A percentile compares a stretch with the other conserved stretches of the same genome.
phyloP scores from a whole-genome alignment of 2,797 vertebrate genomes.

The Spea hammondii region DNA sequence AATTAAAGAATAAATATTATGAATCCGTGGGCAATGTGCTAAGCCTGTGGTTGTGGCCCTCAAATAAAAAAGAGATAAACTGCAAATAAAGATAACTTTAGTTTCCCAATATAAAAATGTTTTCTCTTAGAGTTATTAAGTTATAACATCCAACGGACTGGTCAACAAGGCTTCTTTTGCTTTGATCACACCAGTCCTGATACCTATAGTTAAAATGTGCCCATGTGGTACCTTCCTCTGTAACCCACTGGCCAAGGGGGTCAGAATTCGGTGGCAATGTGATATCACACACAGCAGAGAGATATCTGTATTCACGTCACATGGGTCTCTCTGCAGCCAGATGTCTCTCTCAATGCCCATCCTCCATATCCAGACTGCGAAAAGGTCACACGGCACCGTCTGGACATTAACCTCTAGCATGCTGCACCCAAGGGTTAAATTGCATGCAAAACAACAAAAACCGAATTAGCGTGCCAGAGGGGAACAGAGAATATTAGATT shows the following conservation, averaged over 20 bases:
- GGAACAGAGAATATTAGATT: conserved; percentile 35
- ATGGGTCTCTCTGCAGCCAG: conserved; percentile 1
- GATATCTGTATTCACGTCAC: conserved; percentile 20
- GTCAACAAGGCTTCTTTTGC: no score
- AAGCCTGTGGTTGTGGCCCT: no score
- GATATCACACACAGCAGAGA: conserved; percentile 15
- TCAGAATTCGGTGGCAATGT: conserved; percentile 34
- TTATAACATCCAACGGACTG: no score
- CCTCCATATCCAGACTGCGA: conserved; percentile 44
- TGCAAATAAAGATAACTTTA: no score
- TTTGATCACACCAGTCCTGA: no score
- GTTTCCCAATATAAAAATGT: no score
- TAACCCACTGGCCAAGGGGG: conserved; percentile 3
- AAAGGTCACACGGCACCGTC: conserved; percentile 46
- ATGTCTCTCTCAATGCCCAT: conserved; percentile 38
- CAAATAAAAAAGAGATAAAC: no score
- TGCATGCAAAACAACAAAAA: conserved; percentile 19
- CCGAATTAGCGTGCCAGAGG: conserved; percentile 5
- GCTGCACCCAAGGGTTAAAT: conserved; percentile 12
- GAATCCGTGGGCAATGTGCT: no score
- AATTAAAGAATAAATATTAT: no score
- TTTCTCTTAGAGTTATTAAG: no score
- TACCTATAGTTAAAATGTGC: no score
- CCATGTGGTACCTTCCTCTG: no score
- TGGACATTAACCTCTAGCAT: conserved; percentile 49